A percentile compares a stretch with the other conserved stretches of the same genome.
Evolutionary conservation across 2,888 invertebrate species (phyloP).

Genomic region (Clunio marinus): DNA sequence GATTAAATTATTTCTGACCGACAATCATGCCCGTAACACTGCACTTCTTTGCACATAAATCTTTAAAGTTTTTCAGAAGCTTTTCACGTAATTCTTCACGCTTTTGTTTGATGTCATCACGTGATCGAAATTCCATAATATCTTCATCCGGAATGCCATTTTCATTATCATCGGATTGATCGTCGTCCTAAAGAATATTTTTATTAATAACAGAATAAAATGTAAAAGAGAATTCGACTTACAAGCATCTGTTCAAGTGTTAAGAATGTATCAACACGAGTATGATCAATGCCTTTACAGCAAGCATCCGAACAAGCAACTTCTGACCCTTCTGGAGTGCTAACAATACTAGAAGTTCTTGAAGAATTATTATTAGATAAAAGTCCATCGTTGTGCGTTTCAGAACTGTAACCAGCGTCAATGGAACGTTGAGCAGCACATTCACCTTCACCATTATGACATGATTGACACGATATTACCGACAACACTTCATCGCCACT

Average conservation of each 20-base stretch:
- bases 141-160: slow-evolving; percentile 85
- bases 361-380: slow-evolving; percentile 56
- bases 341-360: slow-evolving; percentile 71
- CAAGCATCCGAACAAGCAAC: slow-evolving; percentile 84
- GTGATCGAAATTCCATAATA: slow-evolving; percentile 78
- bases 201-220: too few species aligned
- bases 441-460: slow-evolving; percentile 53
- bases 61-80: slow-evolving; percentile 75
- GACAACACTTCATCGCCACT: slow-evolving; percentile 45
- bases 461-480: slow-evolving; percentile 52
- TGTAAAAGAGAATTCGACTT: slow-evolving; percentile 46
- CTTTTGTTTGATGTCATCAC: slow-evolving; percentile 71
- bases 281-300: slow-evolving; percentile 66
- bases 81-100: slow-evolving; percentile 77
- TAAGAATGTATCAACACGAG: slow-evolving; percentile 59
- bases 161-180: slow-evolving; percentile 71
- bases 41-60: slow-evolving; percentile 59
- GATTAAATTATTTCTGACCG: too few species aligned
- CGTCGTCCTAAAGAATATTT: slow-evolving; percentile 72
- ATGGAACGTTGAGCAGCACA: slow-evolving; percentile 62
- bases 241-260: slow-evolving; percentile 78
- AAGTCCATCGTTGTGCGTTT: slow-evolving; percentile 63
- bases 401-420: slow-evolving; percentile 87
- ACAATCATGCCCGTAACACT: background rate
- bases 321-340: slow-evolving; percentile 86